Evolutionary conservation across 2,888 invertebrate species (phyloP), one percentile per base, ranked within the genome.

Genomic region (Cheilosia scutellata): DNA sequence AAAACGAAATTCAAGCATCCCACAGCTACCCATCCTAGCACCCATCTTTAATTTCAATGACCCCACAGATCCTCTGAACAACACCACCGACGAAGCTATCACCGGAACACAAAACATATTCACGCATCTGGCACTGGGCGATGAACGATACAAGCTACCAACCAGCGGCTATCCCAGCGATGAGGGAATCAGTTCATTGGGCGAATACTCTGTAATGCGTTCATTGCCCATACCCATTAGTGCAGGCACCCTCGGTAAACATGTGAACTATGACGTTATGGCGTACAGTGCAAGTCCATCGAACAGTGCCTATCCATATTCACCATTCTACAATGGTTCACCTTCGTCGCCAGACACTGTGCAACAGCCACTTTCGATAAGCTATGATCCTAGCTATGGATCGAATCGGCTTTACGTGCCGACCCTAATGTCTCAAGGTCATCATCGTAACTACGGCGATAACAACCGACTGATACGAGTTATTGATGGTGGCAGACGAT

Each of bases 201-300:
- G 57, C 71, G 27, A 65, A 63, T 20, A 55, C 47, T 25, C 71
- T 49, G n/a, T 84, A 75, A 27, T 88, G 88, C 91, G 90, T n/a
- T 89, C 91, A 33, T 89, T 90, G 42, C 90, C 92, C 5, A 91
- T 91, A 88, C 91, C 91, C 5, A 89, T 89, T 76, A 90, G 90
- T 62, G 62, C 51, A 51, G 68, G 66, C 31, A 31, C 88, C 16
- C 42, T 53, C 5, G 33, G 31, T 44, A 51, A 62, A 66, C 71
- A 58, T 5, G 44, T 6, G 7, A 62, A 49, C 51, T 27, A 55
- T 31, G 25, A 63, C 31, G 60, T 25, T 2, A 84, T 90, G 77
- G 90, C 91, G 0, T 90, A 89, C 29, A 92, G 92, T 86, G 90
- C 91, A 29, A 90, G 91, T 80, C 91, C 92, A 2, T 89, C 89